Conservation (phyloP, 2,797 vertebrate species). For the Halcyon badia region DNA sequence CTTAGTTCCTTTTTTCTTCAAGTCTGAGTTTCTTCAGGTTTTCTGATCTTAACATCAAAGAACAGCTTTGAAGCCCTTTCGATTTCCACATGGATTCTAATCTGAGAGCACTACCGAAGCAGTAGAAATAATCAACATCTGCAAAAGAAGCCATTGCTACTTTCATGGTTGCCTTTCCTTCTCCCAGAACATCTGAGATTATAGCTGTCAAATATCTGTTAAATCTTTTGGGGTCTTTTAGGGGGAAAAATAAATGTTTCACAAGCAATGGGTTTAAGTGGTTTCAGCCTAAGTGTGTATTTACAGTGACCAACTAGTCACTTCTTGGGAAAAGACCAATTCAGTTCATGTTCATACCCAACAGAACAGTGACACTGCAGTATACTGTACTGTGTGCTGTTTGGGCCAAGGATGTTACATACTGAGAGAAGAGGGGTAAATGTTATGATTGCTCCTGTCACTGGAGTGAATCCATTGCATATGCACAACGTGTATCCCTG, state of each 20-base stretch:
- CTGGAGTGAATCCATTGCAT: neutral
- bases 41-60: neutral
- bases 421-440: neutral
- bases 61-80: neutral
- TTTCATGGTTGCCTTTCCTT: neutral
- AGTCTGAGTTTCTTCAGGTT: neutral
- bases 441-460: neutral
- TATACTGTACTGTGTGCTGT: neutral
- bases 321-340: neutral
- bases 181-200: neutral
- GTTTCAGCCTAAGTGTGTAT: neutral
- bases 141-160: neutral
- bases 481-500: neutral
- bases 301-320: neutral
- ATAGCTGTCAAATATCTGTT: neutral
- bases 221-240: rapidly evolving
- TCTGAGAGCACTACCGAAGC: neutral
- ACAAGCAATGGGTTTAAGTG: neutral
- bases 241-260: neutral
- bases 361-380: neutral
- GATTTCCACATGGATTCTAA: neutral
- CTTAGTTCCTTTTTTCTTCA: neutral
- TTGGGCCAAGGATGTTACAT: neutral
- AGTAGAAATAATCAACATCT: neutral
- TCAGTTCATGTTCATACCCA: neutral